Conservation (phyloP, 2,113 vertebrate species). For the Atherinomorus stipes region DNA sequence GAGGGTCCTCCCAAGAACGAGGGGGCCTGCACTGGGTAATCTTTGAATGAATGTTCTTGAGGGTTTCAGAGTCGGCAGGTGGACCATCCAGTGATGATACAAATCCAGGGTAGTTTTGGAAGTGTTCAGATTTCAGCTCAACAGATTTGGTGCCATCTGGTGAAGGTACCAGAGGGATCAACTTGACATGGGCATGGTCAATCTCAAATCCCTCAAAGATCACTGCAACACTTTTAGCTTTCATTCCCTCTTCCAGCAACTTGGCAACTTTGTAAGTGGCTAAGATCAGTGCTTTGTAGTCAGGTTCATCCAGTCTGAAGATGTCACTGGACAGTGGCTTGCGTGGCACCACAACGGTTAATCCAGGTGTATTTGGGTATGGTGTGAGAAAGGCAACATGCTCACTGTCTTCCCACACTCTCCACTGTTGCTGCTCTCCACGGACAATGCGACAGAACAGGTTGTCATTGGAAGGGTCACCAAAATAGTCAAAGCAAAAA, state of each 20-base stretch:
- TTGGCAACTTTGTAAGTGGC: constrained; percentile 74
- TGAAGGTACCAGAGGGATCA: constrained; percentile 76
- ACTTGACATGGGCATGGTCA: constrained; percentile 82
- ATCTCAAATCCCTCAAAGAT: constrained; percentile 85
- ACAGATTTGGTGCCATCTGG: constrained; percentile 43
- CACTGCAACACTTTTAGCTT: constrained; percentile 74
- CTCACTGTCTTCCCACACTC: constrained; percentile 83
- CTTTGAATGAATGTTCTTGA: constrained; percentile 72
- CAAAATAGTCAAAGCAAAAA: constrained; percentile 75
- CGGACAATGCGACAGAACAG: constrained; percentile 82
- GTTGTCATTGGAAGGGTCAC: constrained; percentile 63
- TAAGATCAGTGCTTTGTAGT: constrained; percentile 77
- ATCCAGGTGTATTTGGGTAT: constrained; percentile 81
- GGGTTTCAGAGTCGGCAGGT: constrained; percentile 61
- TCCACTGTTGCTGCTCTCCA: constrained; percentile 83
- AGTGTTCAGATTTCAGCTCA: constrained; percentile 61
- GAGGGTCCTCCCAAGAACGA: constrained; percentile 79
- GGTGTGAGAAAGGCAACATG: constrained; percentile 85
- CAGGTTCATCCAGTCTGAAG: constrained; percentile 69
- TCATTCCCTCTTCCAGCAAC: constrained; percentile 75
- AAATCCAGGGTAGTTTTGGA: constrained; percentile 78
- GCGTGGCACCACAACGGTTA: constrained; percentile 83
- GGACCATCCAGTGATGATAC: constrained; percentile 81
- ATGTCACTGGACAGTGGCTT: constrained; percentile 81
- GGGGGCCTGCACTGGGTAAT: constrained; percentile 75